Evolutionary conservation across 2,888 invertebrate species (phyloP), one percentile per base, ranked within the genome.

Genomic region (Macrosoma leucophasiata): DNA sequence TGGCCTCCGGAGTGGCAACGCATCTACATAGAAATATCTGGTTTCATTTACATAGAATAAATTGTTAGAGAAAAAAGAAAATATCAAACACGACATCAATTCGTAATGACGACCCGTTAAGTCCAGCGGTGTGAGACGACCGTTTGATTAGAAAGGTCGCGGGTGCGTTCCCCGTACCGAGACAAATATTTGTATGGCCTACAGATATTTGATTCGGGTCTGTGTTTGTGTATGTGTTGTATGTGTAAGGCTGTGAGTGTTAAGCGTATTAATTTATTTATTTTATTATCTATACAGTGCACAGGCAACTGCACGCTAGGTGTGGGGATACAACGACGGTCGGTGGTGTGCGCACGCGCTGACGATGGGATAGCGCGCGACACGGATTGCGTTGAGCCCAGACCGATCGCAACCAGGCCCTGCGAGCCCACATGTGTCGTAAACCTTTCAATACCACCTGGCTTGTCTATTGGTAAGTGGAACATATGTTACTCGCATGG

Each of bases 271-370:
- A 33, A 41, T 24, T 46, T 44, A 13, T 14, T 31, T 30, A 22
- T 30, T 31, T 30, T 18, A 13, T 22, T n/a, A 15, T 27, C 6
- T 12, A 9, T 6, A 9, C 8, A 84, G 84, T 85, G 84, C 35
- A 46, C 50, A 7, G 71, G 76, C 10, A 73, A 74, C 34, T 86
- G 84, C 47, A 47, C 66, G 0, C 22, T 48, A 0, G 65, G 61
- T 1, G 69, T 69, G 18, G 78, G 78, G 1, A 53, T 77, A 1
- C 84, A 87, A 42, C 72, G 74, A 18, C 82, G 88, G 1, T 67
- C 84, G 8, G 76, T 85, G 6, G 81, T 86, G 36, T 84, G 88
- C 46, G 70, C 82, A 1, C 79, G 84, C 34, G 69, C 54, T 3
- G 58, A 57, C 36, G 50, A 50, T 12, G 54, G 46, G 1, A 41